phyloP scores from a whole-genome alignment of 2,888 invertebrate genomes.

The Xanthia togata region DNA sequence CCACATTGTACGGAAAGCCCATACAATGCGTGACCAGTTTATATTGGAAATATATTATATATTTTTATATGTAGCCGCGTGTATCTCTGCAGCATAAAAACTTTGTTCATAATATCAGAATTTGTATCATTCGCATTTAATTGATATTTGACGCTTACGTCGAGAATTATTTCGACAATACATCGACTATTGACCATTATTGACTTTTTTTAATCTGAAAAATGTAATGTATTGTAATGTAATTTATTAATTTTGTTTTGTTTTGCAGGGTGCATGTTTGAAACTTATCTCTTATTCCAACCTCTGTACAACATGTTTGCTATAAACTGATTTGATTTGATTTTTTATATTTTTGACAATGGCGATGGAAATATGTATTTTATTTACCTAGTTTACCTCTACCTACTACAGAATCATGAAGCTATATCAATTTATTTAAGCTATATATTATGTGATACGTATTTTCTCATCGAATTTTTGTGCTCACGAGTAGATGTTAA shows the following conservation, averaged over 20 bases:
- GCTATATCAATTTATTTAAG: too few species aligned
- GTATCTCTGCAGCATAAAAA: not conserved
- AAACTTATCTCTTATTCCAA: too few species aligned
- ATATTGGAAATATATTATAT: not conserved
- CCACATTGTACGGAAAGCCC: not conserved
- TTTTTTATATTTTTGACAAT: too few species aligned
- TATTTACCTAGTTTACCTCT: not conserved
- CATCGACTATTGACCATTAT: too few species aligned
- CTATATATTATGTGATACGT: not conserved
- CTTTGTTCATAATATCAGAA: not conserved
- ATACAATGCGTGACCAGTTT: not conserved
- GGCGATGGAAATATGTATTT: not conserved
- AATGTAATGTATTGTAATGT: too few species aligned
- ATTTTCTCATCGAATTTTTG: not conserved
- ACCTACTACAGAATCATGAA: not conserved
- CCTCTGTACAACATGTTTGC: too few species aligned
- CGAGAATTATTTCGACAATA: too few species aligned
- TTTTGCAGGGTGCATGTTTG: too few species aligned
- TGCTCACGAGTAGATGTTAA: not conserved
- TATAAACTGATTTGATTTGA: too few species aligned
- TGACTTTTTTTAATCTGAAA: too few species aligned
- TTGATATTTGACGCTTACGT: slow-evolving; percentile 1
- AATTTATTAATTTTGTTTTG: too few species aligned
- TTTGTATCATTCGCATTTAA: not conserved
- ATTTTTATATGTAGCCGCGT: not conserved